Evolutionary conservation across 2,888 invertebrate species (phyloP).

Genomic region (Endomychus coccineus): DNA sequence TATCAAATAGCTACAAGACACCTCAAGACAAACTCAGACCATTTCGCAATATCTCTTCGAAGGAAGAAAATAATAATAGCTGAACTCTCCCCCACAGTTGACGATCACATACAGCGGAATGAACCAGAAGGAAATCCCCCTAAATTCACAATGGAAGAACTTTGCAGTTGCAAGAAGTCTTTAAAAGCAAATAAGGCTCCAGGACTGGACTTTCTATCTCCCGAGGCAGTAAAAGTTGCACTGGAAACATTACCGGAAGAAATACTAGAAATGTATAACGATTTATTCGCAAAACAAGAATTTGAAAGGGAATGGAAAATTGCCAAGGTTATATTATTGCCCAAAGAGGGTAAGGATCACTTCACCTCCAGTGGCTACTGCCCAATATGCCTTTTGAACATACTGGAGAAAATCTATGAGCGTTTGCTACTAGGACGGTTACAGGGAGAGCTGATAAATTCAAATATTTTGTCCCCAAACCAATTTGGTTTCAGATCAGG

Average conservation of each 20-base stretch:
- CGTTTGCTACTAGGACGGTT: constrained; percentile 10
- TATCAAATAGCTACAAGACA: constrained; percentile 9
- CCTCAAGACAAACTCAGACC: neutral
- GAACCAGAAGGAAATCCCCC: neutral
- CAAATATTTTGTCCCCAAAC: constrained; percentile 1
- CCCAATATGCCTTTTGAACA: constrained; percentile 17
- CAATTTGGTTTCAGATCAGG: constrained; percentile 17
- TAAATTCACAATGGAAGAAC: constrained; percentile 14
- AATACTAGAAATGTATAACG: constrained; percentile 9
- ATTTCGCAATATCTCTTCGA: neutral
- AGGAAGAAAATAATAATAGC: neutral
- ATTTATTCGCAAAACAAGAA: constrained; percentile 3
- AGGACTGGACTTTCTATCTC: constrained; percentile 19
- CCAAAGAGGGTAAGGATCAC: constrained; percentile 8
- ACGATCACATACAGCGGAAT: neutral
- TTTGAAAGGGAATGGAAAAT: constrained; percentile 19
- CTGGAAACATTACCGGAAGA: constrained; percentile 6
- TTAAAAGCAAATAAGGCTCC: constrained; percentile 17
- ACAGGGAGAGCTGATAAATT: constrained; percentile 5
- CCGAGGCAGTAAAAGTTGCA: constrained; percentile 15
- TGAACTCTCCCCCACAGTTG: constrained; percentile 1
- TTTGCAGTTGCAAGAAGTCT: constrained; percentile 8
- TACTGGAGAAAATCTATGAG: constrained; percentile 13
- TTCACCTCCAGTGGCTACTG: constrained; percentile 10
- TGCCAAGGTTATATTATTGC: constrained; percentile 14